These are phyloP conservation scores for Anas flavirostris DNA, from an alignment of 2,797 vertebrate genomes.

Conservation along the genomic window DNA sequence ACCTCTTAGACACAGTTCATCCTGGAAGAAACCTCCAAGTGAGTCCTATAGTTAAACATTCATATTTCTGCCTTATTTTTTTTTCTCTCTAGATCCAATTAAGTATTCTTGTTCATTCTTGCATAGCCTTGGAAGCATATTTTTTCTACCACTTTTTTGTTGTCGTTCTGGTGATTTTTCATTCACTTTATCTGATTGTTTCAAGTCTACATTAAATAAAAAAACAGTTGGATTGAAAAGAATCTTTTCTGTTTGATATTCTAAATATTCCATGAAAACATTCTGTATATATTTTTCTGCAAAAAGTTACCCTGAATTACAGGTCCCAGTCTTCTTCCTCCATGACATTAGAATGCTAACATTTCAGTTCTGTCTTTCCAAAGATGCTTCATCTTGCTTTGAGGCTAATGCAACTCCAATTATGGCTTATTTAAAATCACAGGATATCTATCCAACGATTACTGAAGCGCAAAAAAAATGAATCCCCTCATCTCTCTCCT, in stretches of 20 bases:
- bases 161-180: neutral
- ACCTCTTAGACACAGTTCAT: neutral
- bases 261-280: neutral
- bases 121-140: neutral
- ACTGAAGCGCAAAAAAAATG: neutral
- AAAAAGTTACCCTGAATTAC: neutral
- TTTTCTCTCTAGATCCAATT: neutral
- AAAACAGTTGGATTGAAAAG: neutral
- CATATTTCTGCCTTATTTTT: neutral
- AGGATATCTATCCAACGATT: neutral
- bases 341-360: neutral
- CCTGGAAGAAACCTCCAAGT: neutral
- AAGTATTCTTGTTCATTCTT: neutral
- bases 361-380: neutral
- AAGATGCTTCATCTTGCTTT: neutral
- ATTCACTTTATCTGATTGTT: neutral
- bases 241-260: neutral
- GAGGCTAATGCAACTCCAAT: neutral
- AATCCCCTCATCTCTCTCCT: neutral
- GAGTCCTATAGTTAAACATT: neutral
- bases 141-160: neutral
- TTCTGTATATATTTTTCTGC: neutral
- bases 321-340: neutral
- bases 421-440: conserved; percentile 1
- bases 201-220: neutral